Evolutionary conservation across 2,797 vertebrate species (phyloP).

Genomic region (Coilia nasus): DNA sequence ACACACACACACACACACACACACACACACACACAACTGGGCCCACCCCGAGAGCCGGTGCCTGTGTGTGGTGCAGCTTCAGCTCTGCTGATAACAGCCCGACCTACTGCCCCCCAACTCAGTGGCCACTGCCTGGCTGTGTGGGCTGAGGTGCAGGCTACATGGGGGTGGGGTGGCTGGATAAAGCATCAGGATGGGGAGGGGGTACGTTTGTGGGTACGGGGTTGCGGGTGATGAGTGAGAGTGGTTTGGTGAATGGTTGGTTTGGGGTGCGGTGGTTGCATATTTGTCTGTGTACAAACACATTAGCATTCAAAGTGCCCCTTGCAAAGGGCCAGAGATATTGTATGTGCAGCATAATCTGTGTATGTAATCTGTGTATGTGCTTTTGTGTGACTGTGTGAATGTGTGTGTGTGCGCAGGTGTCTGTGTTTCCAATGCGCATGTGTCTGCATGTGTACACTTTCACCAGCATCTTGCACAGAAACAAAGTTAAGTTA

Average conservation of each 20-base stretch:
- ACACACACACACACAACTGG: neutral
- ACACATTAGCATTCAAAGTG: neutral
- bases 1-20: neutral
- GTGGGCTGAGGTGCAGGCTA: neutral
- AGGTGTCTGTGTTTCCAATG: neutral
- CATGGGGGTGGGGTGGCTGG: neutral
- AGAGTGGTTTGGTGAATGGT: neutral
- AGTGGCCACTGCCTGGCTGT: neutral
- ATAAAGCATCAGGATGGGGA: too few species aligned
- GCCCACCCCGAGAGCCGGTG: neutral
- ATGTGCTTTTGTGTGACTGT: too few species aligned
- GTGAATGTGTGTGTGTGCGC: slow-evolving; percentile 14
- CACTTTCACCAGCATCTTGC: too few species aligned
- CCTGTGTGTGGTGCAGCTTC: too few species aligned
- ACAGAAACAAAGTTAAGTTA: too few species aligned
- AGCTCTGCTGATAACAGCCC: neutral
- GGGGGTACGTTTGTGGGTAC: neutral
- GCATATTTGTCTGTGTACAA: neutral
- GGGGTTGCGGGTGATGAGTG: neutral
- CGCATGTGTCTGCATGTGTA: neutral
- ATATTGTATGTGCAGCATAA: neutral
- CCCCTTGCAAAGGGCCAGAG: neutral
- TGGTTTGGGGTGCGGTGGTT: too few species aligned
- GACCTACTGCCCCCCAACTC: neutral
- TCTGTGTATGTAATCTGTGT: neutral